A percentile compares a stretch with the other conserved stretches of the same genome.
Evolutionary conservation across 1,140 invertebrate genomes (phyloP).

Genomic region (Pseudomyrmex dendroicus): DNA sequence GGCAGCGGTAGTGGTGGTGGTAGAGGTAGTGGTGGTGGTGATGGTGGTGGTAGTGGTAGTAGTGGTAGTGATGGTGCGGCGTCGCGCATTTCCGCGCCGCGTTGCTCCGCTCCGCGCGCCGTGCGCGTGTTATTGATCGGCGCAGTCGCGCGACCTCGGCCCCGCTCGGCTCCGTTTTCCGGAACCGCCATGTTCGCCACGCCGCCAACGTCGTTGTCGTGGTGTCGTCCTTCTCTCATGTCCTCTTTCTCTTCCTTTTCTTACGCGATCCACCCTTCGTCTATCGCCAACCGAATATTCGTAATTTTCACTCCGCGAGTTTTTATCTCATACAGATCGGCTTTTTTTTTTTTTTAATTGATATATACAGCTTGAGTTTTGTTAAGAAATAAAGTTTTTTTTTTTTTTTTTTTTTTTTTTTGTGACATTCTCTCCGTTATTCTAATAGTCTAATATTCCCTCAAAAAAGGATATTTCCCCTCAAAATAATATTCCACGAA

Average conservation of each 20-base stretch:
- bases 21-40: too few relatives aligned
- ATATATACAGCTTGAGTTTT: too few relatives aligned
- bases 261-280: constrained; percentile 35
- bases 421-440: too few relatives aligned
- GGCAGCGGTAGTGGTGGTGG: too few relatives aligned
- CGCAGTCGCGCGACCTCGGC: constrained; percentile 83
- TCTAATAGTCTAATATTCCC: not conserved
- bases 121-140: constrained; percentile 53
- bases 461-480: not conserved
- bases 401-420: too few relatives aligned
- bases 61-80: not conserved
- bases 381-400: too few relatives aligned
- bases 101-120: not conserved
- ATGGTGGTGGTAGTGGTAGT: too few relatives aligned
- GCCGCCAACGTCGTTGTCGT: constrained; percentile 76
- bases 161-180: constrained; percentile 68
- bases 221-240: constrained; percentile 26
- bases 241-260: not conserved
- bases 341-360: too few relatives aligned
- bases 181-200: constrained; percentile 79
- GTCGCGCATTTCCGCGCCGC: constrained; percentile 17
- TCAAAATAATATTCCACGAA: too few relatives aligned
- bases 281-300: constrained; percentile 8
- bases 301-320: constrained; percentile 27
- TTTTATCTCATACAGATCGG: not conserved